phyloP scores from a whole-genome alignment of 2,113 vertebrate genomes.

The Mastomys natalensis region DNA sequence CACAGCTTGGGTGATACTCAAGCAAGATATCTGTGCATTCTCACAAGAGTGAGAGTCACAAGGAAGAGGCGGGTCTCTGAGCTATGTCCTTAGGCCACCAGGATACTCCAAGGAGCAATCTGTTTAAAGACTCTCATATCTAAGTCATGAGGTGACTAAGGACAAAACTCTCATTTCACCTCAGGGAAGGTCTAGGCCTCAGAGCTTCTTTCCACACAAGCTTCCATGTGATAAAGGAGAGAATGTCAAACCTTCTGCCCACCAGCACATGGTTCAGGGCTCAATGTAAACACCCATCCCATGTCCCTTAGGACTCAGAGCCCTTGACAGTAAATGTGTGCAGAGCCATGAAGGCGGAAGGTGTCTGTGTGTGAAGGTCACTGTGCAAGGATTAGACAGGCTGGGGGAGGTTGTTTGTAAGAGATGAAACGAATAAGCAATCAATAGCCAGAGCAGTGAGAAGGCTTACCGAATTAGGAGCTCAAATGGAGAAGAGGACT shows the following conservation, averaged over 20 bases:
- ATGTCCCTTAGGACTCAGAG: rapidly evolving
- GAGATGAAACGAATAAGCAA: background rate
- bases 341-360: rapidly evolving
- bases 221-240: background rate
- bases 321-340: rapidly evolving
- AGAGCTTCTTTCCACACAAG: too few species aligned
- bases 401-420: background rate
- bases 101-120: background rate
- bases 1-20: background rate
- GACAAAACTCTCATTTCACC: background rate
- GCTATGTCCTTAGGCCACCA: too few species aligned
- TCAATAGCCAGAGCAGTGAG: background rate
- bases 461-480: background rate
- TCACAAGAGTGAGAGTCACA: background rate
- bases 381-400: background rate
- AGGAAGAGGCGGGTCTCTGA: background rate
- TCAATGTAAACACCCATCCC: background rate
- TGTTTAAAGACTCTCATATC: background rate
- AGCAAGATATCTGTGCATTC: background rate
- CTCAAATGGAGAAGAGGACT: background rate
- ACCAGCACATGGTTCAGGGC: too few species aligned
- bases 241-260: background rate
- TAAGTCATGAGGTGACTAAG: background rate
- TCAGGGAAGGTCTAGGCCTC: too few species aligned
- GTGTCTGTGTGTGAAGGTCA: background rate